These are phyloP conservation scores for Melospiza georgiana DNA, from an alignment of 2,113 vertebrate species.

Conservation along the genomic window DNA sequence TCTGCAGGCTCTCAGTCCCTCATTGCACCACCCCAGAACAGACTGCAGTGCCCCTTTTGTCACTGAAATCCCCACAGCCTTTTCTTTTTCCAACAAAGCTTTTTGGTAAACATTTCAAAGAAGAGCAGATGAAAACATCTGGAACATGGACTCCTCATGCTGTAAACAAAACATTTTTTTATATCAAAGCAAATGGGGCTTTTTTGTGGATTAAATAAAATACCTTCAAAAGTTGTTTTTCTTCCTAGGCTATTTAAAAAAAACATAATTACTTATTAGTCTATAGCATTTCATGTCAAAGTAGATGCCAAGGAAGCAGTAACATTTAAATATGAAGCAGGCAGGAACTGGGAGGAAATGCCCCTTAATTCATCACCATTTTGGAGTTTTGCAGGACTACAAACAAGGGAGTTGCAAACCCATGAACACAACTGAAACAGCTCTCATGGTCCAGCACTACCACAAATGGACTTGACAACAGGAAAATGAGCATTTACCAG, in stretches of 20 bases:
- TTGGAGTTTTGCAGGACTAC: background rate
- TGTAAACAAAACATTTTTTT: background rate
- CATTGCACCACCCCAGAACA: background rate
- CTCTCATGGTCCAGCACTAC: background rate
- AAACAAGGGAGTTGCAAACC: background rate
- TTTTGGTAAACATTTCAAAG: background rate
- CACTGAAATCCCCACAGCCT: background rate
- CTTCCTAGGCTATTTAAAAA: background rate
- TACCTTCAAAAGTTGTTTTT: background rate
- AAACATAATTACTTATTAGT: background rate
- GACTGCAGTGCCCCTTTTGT: background rate
- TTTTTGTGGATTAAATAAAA: background rate
- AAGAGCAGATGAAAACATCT: background rate
- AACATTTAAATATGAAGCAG: background rate
- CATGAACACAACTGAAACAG: accelerated
- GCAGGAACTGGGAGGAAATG: background rate
- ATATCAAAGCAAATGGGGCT: background rate
- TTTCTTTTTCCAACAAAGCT: background rate
- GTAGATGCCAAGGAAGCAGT: background rate
- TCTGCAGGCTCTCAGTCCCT: background rate
- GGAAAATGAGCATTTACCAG: background rate
- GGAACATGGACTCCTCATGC: background rate
- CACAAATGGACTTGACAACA: accelerated
- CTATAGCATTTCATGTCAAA: background rate
- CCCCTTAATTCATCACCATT: background rate